Base-by-base conservation (phyloP, 2,888 invertebrate species). In the Brachyptera risi region DNA sequence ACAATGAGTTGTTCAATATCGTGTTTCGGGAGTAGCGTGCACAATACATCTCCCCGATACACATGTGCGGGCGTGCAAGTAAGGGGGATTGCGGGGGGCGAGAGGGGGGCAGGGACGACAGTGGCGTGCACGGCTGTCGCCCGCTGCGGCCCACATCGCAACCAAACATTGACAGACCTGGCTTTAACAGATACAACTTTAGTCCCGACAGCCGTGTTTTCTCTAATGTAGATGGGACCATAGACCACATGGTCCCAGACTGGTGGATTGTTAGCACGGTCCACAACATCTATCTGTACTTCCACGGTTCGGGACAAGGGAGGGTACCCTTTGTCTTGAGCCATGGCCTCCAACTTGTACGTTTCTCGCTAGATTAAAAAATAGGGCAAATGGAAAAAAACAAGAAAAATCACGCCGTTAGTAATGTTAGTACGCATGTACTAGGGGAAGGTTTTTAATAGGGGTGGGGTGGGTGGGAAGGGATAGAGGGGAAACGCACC, bases 201-300 rank as follows among this genome's bases (percentile, higher is more conserved):
- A 83, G 92, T 92, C 83, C 95, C 96, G 78, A 95, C 93, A 83
- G 94, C 90, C 85, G 92, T 89, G 85, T 95, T 95, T 85, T 96
- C 95, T 87, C 92, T 90, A 82, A 94, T 92, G 89, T 88, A 91
- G 87, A 94, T 92, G 77, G 95, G 95, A 78, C 95, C 95, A 83
- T 95, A 96, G 80, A 92, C 90, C 79, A 86, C 87, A 84, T 94
- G 90, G 83, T 92, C 95, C 95, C 93, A 96, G 79, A 92, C 91
- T 80, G 92, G 95, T 81, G 90, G 95, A 87, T 93, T 96, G 88
- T 92, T 96, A 75, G 92, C 96, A 82, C 92, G 88, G 84, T 93
- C 95, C 83, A 96, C 96, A 82, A 96, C 95, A 84, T 94, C 94
- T 82, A 97, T 95, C 83, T 94, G 93, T 80, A 97, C 96, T 83